phyloP scores from a whole-genome alignment of 2,797 vertebrate genomes.

The Selene dorsalis region DNA sequence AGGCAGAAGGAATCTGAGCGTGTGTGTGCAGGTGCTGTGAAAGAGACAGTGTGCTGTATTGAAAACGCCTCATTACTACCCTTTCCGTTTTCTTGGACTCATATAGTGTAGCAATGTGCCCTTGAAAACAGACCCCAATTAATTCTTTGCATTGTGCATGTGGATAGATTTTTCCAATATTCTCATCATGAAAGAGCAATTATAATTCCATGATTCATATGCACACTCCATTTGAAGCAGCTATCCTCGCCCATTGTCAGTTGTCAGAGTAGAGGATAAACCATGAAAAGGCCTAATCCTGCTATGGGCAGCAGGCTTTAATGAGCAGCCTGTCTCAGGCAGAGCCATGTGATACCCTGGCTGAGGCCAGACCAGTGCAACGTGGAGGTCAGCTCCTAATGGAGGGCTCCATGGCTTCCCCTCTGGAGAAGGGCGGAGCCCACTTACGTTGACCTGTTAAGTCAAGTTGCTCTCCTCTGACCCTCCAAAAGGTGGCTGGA shows the following conservation, averaged over 20 bases:
- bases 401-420: constrained; percentile 81
- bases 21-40: constrained; percentile 63
- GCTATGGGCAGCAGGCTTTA: constrained; percentile 81
- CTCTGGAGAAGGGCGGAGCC: constrained; percentile 83
- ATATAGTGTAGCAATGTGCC: constrained; percentile 76
- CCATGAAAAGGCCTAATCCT: constrained; percentile 84
- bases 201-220: constrained; percentile 84
- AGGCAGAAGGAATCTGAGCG: constrained; percentile 51
- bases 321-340: constrained; percentile 83
- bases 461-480: constrained; percentile 85
- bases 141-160: constrained; percentile 79
- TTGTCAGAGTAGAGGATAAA: constrained; percentile 83
- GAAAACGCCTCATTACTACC: constrained; percentile 76
- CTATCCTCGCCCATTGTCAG: constrained; percentile 80
- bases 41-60: constrained; percentile 58
- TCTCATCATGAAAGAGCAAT: constrained; percentile 84
- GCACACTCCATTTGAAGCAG: constrained; percentile 80
- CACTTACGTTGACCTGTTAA: constrained; percentile 86
- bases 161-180: constrained; percentile 82
- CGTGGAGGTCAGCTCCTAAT: constrained; percentile 83
- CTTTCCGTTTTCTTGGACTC: constrained; percentile 68
- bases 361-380: constrained; percentile 77
- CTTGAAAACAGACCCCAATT: constrained; percentile 84
- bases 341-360: constrained; percentile 81
- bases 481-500: constrained; percentile 80